Percentiles rank a stretch among this genome's conserved stretches.
Evolutionary conservation across 23 tunicate species (phyloP).

Genomic region (Halocynthia aurantium): DNA sequence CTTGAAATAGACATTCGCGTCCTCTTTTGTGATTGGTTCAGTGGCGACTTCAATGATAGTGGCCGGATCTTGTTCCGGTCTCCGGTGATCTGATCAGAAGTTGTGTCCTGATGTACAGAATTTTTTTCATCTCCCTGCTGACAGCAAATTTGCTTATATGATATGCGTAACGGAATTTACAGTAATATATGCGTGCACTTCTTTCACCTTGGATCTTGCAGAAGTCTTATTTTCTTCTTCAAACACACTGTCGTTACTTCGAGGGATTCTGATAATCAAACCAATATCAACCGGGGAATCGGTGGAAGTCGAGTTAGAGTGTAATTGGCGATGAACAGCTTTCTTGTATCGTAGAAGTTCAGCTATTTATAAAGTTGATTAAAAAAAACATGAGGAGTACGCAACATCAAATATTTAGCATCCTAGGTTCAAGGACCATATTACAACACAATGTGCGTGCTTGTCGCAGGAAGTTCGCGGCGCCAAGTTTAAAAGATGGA

Average conservation of each 20-base stretch:
- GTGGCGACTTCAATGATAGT: conserved; percentile 11
- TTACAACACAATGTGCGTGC: too few species aligned
- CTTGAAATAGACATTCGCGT: conserved; percentile 8
- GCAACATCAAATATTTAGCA: too few species aligned
- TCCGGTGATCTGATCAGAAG: background rate
- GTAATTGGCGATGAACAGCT: conserved; percentile 33
- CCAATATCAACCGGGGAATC: conserved; percentile 27
- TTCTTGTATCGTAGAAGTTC: conserved; percentile 26
- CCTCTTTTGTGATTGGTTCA: background rate
- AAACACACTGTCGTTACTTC: conserved; percentile 24
- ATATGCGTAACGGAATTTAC: background rate
- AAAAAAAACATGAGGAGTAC: too few species aligned
- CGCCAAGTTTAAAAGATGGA: too few species aligned
- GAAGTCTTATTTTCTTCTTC: conserved; percentile 12
- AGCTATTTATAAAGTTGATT: background rate
- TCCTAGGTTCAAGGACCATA: too few species aligned
- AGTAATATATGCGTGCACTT: background rate
- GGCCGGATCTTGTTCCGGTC: conserved; percentile 11
- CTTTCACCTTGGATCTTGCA: conserved; percentile 1
- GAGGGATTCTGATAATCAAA: conserved; percentile 13
- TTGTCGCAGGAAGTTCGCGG: too few species aligned
- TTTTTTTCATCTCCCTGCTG: background rate
- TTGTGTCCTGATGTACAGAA: background rate
- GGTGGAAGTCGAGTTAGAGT: conserved; percentile 19
- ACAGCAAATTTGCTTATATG: background rate